Percentiles rank a stretch among this genome's conserved stretches.
Evolutionary conservation across 2,113 vertebrate genomes (phyloP).

Genomic region (Caretta caretta): DNA sequence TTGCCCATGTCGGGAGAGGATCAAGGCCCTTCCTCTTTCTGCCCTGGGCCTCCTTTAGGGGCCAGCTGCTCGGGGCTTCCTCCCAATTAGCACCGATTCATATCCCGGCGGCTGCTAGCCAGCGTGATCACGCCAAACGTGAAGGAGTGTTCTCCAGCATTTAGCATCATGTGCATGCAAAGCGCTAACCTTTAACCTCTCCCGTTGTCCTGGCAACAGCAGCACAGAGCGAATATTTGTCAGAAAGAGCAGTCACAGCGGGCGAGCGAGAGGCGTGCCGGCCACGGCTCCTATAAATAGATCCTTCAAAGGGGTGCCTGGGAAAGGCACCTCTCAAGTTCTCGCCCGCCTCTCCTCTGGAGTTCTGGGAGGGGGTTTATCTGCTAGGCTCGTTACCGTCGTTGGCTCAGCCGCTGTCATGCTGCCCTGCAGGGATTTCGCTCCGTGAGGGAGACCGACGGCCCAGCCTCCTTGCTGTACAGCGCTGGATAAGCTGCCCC

Average conservation of each 20-base stretch:
- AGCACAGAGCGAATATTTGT: neutral
- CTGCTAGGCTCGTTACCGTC: neutral
- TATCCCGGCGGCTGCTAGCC: neutral
- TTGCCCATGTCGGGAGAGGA: neutral
- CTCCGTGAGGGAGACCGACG: neutral
- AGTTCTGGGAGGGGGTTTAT: neutral
- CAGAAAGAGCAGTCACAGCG: neutral
- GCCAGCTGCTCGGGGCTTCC: neutral
- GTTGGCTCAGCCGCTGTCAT: neutral
- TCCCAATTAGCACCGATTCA: neutral
- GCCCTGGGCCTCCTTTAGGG: neutral
- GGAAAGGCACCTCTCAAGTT: neutral
- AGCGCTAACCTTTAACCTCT: conserved; percentile 16
- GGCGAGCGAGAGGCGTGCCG: neutral
- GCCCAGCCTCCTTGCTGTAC: neutral
- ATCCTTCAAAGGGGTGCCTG: accelerated
- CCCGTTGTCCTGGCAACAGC: conserved; percentile 54
- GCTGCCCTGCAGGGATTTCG: neutral
- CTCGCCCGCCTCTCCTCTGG: neutral
- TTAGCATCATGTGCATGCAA: neutral
- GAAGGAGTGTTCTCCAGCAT: neutral
- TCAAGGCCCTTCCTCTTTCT: neutral
- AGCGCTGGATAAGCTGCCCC: neutral
- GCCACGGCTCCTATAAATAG: neutral
- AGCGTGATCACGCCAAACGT: neutral